Evolutionary conservation across 2,888 invertebrate species (phyloP), one percentile per base, ranked within the genome.

Genomic region (Anthrax anthrax): DNA sequence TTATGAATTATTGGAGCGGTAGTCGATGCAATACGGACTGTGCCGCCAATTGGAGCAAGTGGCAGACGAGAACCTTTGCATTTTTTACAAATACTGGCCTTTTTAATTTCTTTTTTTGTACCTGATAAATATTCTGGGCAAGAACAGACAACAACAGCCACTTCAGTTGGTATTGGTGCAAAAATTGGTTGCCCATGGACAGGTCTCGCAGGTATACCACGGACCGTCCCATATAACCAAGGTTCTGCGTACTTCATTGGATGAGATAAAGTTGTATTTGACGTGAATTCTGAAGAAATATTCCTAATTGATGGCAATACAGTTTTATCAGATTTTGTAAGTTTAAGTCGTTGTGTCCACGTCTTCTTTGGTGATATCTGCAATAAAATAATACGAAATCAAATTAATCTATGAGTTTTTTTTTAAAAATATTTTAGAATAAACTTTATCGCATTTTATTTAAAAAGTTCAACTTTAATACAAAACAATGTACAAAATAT

Each of bases 231-330:
- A 61, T 88, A 87, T 16, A 87, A 74, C 87, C 87, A 88, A 46
- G 85, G 83, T 60, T 88, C 84, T 36, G 84, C 83, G 69, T 84
- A 84, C 64, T 82, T 80, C 85, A 87, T 85, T 60, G 85, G 84
- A 64, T 84, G 82, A 48, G 84, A 81, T 44, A 86, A 65, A n/a
- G 83, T 77, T 53, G 58, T 60, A 46, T 78, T 77, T 54, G 79
- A 78, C 54, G 67, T 49, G 50, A 60, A 66, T 36, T 66, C 65
- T 18, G 48, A 38, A 12, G 37, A 42, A 60, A 57, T 42, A 42
- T 43, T 14, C 14, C 13, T 29, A 17, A 18, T 42, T 39, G 48
- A 49, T 53, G 69, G 70, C 50, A 71, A 68, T 45, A 69, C 67
- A 55, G 70, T 71, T 50, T 74, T 74, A 50, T 64, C 69, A 57